A percentile compares a stretch with the other conserved stretches of the same genome.
Evolutionary conservation across 2,888 invertebrate species (phyloP).

Genomic region (Prionchulus punctatus): DNA sequence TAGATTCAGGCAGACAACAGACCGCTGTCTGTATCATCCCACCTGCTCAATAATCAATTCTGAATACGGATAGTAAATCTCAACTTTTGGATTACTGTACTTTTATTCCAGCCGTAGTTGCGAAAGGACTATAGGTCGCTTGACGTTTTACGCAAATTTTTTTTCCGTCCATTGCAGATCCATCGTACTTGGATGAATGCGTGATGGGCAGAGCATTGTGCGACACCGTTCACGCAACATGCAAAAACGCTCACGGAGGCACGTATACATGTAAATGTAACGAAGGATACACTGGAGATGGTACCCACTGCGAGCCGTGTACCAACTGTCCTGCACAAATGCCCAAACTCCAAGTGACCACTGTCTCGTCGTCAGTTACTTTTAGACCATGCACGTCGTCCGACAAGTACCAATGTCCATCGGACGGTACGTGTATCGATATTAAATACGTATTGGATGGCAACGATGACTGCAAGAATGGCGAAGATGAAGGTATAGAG

Average conservation of each 20-base stretch:
- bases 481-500: background rate
- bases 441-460: background rate
- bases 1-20: background rate
- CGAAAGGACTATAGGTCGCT: too few species aligned
- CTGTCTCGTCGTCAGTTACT: too few species aligned
- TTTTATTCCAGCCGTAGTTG: too few species aligned
- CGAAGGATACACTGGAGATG: background rate
- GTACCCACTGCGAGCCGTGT: background rate
- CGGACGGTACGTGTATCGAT: background rate
- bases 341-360: too few species aligned
- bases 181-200: background rate
- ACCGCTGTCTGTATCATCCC: background rate
- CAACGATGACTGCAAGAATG: background rate
- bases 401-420: background rate
- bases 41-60: background rate
- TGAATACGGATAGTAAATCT: too few species aligned
- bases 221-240: background rate
- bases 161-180: background rate
- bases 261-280: background rate
- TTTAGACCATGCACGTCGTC: too few species aligned
- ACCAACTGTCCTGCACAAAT: background rate
- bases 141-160: too few species aligned
- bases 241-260: background rate
- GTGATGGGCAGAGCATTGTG: background rate
- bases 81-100: too few species aligned